Evolutionary conservation across 2,113 vertebrate species (phyloP), one percentile per base, ranked within the genome.

Genomic region (Tyrannus savana): DNA sequence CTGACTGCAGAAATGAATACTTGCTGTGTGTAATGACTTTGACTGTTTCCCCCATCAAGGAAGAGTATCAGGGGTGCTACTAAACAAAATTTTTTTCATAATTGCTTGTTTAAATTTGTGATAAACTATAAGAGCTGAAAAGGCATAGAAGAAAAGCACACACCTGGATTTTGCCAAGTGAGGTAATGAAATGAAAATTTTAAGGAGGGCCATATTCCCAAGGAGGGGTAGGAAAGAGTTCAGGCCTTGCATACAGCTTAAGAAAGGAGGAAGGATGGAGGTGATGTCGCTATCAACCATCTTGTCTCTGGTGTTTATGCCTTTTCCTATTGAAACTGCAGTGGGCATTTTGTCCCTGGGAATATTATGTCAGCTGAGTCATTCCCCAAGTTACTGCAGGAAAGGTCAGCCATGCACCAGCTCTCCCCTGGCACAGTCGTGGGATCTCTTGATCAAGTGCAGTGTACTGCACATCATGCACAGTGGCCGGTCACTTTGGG

Each of bases 361-460:
- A 92, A 85, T 73, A 31, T 85, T 59, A 78, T n/a, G 53, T 90
- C 90, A 56, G 80, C 86, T 94, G 89, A 97, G 87, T 97, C 84
- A 96, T 86, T 92, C 80, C 87, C 50, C 14, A 46, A 18, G 35
- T 82, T 62, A 62, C 28, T 94, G 85, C 89, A 58, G 75, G 63
- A 94, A 94, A 95, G 68, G 91, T 92, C 92, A 97, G 55, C 33
- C 3, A 1, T 35, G 24, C 3, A 25, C 60, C 81, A 49, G 35
- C 74, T 90, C 37, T 78, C 22, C 58, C 55, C 19, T 39, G 7
- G 90, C 89, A 68, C 7, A 2, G 9, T 9, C 15, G 5, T 7
- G 2, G 62, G 84, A 92, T 19, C n/a, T 90, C 84, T 71, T 72
- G 78, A 85, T 96, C 49, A 89, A 69, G 41, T 82, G n/a, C 79